Base-by-base conservation (phyloP, 2,888 invertebrate species). In the Lasius fuliginosus region DNA sequence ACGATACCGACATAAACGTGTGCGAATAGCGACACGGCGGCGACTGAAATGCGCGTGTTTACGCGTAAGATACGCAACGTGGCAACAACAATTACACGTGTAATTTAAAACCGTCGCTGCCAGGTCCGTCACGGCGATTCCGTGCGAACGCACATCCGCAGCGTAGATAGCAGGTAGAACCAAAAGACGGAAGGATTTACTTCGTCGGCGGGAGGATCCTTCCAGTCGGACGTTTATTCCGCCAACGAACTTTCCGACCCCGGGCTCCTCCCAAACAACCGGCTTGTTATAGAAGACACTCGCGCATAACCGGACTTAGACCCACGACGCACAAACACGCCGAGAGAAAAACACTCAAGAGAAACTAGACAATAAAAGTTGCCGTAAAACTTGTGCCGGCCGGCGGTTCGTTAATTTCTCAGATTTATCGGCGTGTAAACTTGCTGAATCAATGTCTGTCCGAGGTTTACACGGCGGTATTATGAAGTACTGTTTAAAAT, bases 81-180 rank as follows among this genome's bases (percentile, higher is more conserved):
- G 79, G 64, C 74, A 67, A 84, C 87, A 89, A 91, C 92, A 92
- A 93, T 92, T 93, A 93, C 89, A 88, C 89, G 83, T 86, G 88
- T 93, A 93, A 93, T 93, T 93, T 93, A 88, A 90, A 93, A 86
- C 85, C 84, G 83, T 79, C 67, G 76, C 75, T 74, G 83, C 71
- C 74, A 86, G 77, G 83, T 77, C 53, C 85, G 76, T 76, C 74
- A 69, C 58, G 74, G 27, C 62, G 77, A 79, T 86, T 65, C 58
- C 74, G 42, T 58, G 76, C 82, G 56, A 30, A 68, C 40, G 83
- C 71, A 53, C 60, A 65, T 68, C 64, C 56, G 74, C 69, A 65
- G 67, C 64, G 18, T 83, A 36, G 87, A 87, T 87, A 89, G 49
- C 84, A 87, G 73, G 76, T 64, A 85, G 60, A 60, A 82, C 83